Evolutionary conservation across 2,113 vertebrate genomes (phyloP).

Genomic region (Hippopotamus amphibius): DNA sequence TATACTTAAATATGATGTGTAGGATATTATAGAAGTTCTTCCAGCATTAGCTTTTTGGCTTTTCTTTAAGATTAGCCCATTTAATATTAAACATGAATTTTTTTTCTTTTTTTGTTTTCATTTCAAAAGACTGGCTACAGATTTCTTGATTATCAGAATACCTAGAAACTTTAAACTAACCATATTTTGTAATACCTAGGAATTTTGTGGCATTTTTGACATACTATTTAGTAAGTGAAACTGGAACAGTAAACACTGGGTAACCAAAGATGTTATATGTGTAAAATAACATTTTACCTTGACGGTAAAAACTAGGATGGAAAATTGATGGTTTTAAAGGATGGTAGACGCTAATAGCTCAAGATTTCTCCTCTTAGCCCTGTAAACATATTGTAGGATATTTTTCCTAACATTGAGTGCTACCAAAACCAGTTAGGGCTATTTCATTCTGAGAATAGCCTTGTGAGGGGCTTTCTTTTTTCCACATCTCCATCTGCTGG

Average conservation of each 20-base stretch:
- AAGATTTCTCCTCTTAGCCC: conserved; percentile 15
- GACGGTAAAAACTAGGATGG: not conserved
- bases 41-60: not conserved
- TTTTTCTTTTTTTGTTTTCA: not conserved
- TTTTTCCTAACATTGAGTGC: not conserved
- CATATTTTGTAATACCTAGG: conserved; percentile 12
- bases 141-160: conserved; percentile 15
- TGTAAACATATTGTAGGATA: not conserved
- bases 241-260: not conserved
- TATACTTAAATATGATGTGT: conserved; percentile 20
- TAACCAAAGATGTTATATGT: not conserved
- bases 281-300: conserved; percentile 40
- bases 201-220: conserved; percentile 8
- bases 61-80: conserved; percentile 41
- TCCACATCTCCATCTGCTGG: not conserved
- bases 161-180: conserved; percentile 46
- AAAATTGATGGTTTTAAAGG: not conserved
- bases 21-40: not conserved
- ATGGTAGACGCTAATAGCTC: not conserved
- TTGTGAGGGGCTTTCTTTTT: not conserved
- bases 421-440: conserved; percentile 23
- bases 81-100: conserved; percentile 37
- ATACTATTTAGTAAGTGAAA: conserved; percentile 19
- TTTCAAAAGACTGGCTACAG: conserved; percentile 12
- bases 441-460: conserved; percentile 19